phyloP scores from a whole-genome alignment of 2,888 invertebrate genomes.

The Petrophora chlorosata region DNA sequence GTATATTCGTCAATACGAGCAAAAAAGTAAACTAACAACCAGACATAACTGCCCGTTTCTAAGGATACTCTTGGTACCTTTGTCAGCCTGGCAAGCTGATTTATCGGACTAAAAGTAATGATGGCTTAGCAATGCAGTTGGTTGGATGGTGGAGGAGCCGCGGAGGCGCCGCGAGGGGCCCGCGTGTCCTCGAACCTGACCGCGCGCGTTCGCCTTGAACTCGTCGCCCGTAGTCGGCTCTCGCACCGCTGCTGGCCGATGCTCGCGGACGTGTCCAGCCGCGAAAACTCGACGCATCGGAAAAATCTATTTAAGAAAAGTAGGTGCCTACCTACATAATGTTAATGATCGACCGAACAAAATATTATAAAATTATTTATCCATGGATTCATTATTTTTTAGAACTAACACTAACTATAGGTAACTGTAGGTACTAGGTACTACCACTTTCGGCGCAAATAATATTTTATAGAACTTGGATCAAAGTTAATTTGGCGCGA shows the following conservation, averaged over 20 bases:
- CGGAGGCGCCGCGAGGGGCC: slow-evolving; percentile 72
- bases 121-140: slow-evolving; percentile 18
- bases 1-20: too few relatives aligned
- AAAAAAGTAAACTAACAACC: too few relatives aligned
- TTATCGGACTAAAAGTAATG: not conserved
- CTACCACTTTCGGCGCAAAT: too few relatives aligned
- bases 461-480: too few relatives aligned
- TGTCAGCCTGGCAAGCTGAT: too few relatives aligned
- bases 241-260: slow-evolving; percentile 60
- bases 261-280: slow-evolving; percentile 53
- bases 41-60: too few relatives aligned
- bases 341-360: too few relatives aligned
- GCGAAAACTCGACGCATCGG: slow-evolving; percentile 56
- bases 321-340: too few relatives aligned
- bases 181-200: slow-evolving; percentile 82
- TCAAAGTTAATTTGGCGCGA: slow-evolving; percentile 14
- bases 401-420: too few relatives aligned
- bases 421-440: too few relatives aligned
- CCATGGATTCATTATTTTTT: not conserved
- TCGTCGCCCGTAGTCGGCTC: slow-evolving; percentile 63
- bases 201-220: slow-evolving; percentile 82
- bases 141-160: slow-evolving; percentile 43
- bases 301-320: slow-evolving; percentile 1
- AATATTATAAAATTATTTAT: not conserved
- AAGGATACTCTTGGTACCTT: too few relatives aligned